phyloP scores from a whole-genome alignment of 2,113 vertebrate species.

The Puntigrus tetrazona region DNA sequence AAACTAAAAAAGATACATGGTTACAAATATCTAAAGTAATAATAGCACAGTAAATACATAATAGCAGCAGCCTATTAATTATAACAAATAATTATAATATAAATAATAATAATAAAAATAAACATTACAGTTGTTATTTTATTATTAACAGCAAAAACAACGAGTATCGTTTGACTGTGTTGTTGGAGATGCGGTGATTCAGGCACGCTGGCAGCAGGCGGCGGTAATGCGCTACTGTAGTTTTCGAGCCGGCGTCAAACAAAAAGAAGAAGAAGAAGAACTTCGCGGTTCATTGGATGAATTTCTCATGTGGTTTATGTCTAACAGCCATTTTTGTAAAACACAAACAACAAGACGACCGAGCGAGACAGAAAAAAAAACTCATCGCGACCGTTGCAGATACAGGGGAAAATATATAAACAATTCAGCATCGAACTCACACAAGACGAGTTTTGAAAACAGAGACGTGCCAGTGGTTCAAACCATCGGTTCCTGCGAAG shows the following conservation, averaged over 20 bases:
- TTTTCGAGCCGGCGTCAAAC: too few species aligned
- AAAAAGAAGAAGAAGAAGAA: constrained; percentile 11
- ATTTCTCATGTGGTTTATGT: constrained; percentile 61
- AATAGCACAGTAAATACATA: too few species aligned
- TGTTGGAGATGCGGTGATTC: not conserved
- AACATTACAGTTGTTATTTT: not conserved
- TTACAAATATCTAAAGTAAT: too few species aligned
- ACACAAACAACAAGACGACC: constrained; percentile 75
- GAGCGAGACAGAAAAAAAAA: constrained; percentile 59
- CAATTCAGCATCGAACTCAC: constrained; percentile 12
- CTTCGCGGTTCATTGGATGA: constrained; percentile 10
- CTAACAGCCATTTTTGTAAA: constrained; percentile 76
- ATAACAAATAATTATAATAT: too few species aligned
- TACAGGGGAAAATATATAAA: not conserved
- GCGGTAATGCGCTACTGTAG: not conserved
- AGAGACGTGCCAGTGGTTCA: not conserved
- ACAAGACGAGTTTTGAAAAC: constrained; percentile 20
- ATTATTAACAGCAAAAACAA: not conserved
- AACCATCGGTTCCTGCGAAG: constrained; percentile 7
- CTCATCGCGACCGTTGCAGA: constrained; percentile 43
- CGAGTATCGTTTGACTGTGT: not conserved
- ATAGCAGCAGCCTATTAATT: too few species aligned
- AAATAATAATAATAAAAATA: too few species aligned
- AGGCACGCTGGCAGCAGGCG: not conserved
- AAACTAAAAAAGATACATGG: too few species aligned